A percentile compares a stretch with the other conserved stretches of the same genome.
Conservation (phyloP, 1,140 invertebrate genomes). For the Sarcophaga peregrina region DNA sequence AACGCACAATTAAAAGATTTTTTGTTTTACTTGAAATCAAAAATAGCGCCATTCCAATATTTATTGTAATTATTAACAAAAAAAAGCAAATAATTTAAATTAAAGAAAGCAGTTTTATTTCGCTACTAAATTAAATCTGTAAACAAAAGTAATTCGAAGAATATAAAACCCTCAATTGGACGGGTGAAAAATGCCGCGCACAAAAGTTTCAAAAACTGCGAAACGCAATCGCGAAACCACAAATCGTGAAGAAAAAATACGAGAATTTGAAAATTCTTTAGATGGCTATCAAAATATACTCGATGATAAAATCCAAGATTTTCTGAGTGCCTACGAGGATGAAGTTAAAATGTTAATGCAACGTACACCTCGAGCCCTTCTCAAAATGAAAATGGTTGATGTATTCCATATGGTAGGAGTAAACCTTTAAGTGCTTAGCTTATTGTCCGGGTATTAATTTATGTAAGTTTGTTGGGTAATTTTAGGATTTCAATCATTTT, state of each 20-base stretch:
- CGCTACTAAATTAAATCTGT: neutral
- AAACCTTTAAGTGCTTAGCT: neutral
- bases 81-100: neutral
- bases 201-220: slow-evolving; percentile 61
- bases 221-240: slow-evolving; percentile 62
- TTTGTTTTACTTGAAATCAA: neutral
- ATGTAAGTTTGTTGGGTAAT: neutral
- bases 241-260: slow-evolving; percentile 59
- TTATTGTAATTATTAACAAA: neutral
- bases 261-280: slow-evolving; percentile 57
- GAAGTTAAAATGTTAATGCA: slow-evolving; percentile 47
- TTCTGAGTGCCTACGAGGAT: slow-evolving; percentile 47
- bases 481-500: slow-evolving; percentile 23
- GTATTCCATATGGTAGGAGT: slow-evolving; percentile 46
- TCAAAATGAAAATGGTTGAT: slow-evolving; percentile 53
- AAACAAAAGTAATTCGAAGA: neutral
- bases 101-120: slow-evolving; percentile 13
- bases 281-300: slow-evolving; percentile 53
- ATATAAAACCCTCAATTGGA: neutral
- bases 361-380: slow-evolving; percentile 44
- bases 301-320: slow-evolving; percentile 51
- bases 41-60: neutral
- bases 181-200: slow-evolving; percentile 59
- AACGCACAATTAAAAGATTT: neutral
- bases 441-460: neutral